Percentiles rank a stretch among this genome's conserved stretches.
phyloP scores from a whole-genome alignment of 2,797 vertebrate genomes.

The Sphenopsis melanotis region DNA sequence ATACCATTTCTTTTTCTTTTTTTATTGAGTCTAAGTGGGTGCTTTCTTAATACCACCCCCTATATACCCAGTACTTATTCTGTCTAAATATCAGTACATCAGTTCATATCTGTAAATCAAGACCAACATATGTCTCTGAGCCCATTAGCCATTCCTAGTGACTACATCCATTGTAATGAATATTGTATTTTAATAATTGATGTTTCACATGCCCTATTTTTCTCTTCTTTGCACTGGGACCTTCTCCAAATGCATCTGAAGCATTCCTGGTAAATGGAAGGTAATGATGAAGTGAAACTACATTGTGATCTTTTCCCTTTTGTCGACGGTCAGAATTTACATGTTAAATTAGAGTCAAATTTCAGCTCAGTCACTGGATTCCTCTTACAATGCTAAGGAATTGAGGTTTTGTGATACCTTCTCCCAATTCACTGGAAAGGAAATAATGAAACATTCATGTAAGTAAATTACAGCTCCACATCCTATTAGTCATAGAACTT shows the following conservation, averaged over 20 bases:
- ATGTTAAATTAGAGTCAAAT: not conserved
- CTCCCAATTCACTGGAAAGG: conserved; percentile 31
- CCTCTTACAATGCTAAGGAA: not conserved
- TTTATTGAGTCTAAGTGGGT: not conserved
- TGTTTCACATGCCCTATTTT: conserved; percentile 13
- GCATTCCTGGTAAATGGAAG: not conserved
- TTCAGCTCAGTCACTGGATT: not conserved
- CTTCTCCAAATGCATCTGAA: not conserved
- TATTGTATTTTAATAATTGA: conserved; percentile 37
- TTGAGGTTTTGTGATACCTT: not conserved
- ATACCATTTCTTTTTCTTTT: not conserved
- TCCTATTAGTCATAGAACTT: conserved; percentile 46
- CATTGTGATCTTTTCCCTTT: not conserved
- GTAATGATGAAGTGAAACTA: not conserved
- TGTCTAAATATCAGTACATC: conserved; percentile 17
- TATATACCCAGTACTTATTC: not conserved
- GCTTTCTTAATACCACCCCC: not conserved
- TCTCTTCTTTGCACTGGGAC: not conserved
- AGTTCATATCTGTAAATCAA: conserved; percentile 25
- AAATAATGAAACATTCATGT: conserved; percentile 57
- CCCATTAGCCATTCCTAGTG: not conserved
- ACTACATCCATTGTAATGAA: conserved; percentile 10
- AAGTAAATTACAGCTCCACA: conserved; percentile 13
- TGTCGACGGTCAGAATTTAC: not conserved
- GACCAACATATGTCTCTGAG: not conserved